Evolutionary conservation across 1,140 invertebrate genomes (phyloP), one percentile per base, ranked within the genome.

Genomic region (Pachyrhynchus sulphureomaculatus): DNA sequence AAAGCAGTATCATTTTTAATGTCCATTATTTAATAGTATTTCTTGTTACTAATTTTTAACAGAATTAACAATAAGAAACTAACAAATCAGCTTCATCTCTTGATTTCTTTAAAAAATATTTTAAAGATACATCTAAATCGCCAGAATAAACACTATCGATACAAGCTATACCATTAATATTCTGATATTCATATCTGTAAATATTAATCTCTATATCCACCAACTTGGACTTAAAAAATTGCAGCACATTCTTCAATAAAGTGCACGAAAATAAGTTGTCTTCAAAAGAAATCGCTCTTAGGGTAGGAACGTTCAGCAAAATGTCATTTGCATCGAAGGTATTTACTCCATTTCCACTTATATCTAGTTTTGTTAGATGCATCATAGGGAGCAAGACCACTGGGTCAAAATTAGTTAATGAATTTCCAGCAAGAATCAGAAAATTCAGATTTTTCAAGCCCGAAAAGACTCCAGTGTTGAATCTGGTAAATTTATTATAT

Each of bases 91-190:
- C 36, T 45, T 60, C 18, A 42, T 60, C 20, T 20, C 39, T 24
- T 6, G 57, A 26, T 37, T 60, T 60, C 5, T 41, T 33, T 24
- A 60, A 42, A 33, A 60, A 60, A 41, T 60, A 60, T 4, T 44
- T 23, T 18, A 60, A 15, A 21, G 58, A 44, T 20, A 58, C 41
- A n/a, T 21, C 32, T n/a, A 58, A 8, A n/a, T 8, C 51, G 1
- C 66, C 32, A n/a, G 34, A 20, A 26, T 62, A 51, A 26, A 52
- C 56, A 24, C 70, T 57, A 32, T 29, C 12, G 2, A 67, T 64
- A 52, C 73, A 75, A 17, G 68, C 71, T 44, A 75, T 70, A n/a
- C 72, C 72, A 39, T 70, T 68, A 17, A 74, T 64, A 44, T 75
- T 75, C 26, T 67, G 67, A 9, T 70, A 47, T 13, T 75, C 62